Evolutionary conservation across 1,140 invertebrate genomes (phyloP).

Genomic region (Ooceraea biroi): DNA sequence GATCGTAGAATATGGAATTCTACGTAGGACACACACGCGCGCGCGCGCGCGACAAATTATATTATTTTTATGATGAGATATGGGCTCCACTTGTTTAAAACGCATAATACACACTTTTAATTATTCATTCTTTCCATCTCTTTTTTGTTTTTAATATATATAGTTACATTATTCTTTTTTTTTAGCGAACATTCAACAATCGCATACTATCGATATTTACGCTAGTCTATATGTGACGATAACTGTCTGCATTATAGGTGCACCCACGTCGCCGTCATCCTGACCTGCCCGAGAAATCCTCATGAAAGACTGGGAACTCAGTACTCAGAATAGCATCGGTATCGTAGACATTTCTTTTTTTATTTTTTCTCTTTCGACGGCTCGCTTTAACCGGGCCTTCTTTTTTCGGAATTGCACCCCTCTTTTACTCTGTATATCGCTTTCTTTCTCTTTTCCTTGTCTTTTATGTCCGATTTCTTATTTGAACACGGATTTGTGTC

Average conservation of each 20-base stretch:
- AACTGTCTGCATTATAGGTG: conserved; percentile 86
- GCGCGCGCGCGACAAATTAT: no score
- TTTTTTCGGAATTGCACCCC: conserved; percentile 37
- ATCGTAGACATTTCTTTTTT: conserved; percentile 85
- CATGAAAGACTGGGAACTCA: conserved; percentile 87
- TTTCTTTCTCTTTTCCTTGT: background rate
- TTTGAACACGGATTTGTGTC: background rate
- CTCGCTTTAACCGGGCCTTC: conserved; percentile 3
- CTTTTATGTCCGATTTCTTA: conserved; percentile 33
- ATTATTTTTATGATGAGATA: background rate
- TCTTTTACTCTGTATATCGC: conserved; percentile 22
- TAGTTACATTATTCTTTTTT: conserved; percentile 1
- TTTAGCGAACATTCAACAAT: conserved; percentile 50
- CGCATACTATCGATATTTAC: conserved; percentile 52
- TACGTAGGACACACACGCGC: no score
- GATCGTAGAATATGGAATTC: no score
- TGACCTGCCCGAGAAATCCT: conserved; percentile 87
- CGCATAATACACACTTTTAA: background rate
- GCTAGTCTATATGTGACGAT: conserved; percentile 78
- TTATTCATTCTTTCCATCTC: background rate
- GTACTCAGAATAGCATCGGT: conserved; percentile 87
- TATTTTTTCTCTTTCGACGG: conserved; percentile 73
- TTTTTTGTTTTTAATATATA: background rate
- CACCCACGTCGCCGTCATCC: conserved; percentile 86
- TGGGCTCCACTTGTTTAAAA: background rate